Evolutionary conservation across 2,797 vertebrate species (phyloP), one percentile per base, ranked within the genome.

Genomic region (Kryptopterus vitreolus): DNA sequence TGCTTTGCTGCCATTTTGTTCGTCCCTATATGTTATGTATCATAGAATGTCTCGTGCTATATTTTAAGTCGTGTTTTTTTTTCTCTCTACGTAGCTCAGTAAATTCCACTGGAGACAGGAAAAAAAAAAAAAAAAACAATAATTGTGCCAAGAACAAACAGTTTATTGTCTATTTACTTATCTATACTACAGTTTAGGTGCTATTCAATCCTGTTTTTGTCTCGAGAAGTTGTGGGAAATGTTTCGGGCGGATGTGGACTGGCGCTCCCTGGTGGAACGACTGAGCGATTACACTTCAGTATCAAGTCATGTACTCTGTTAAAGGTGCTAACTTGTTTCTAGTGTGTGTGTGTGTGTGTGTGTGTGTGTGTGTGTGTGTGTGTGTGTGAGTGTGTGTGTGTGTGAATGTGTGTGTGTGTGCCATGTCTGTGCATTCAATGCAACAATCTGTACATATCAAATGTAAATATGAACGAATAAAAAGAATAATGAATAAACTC

Each of bases 401-500:
- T n/a, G n/a, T n/a, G n/a, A n/a, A n/a, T n/a, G n/a, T n/a, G n/a
- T n/a, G 63, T 81, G 31, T 74, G 57, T 78, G 70, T 29, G 68
- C 43, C 65, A 69, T 33, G 66, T 79, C 63, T 86, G 80, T 78
- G 85, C 26, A 85, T 83, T 75, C 8, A 77, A 65, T 79, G 35
- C 73, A 82, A 74, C 48, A 55, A 33, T 61, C 35, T 86, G 71
- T 84, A 83, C 29, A 84, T 84, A 86, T 69, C 29, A 81, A 58
- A 35, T 86, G 85, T 85, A 86, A 81, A 86, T 86, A 85, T 55
- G 48, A 77, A 84, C 20, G 66, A 76, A 76, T 76, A 81, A 81
- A 80, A 3, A 35, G 22, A 73, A 71, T 75, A 29, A 16, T 76
- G 3, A n/a, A n/a, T 78, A 8, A 80, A 63, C 46, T 55, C 20